Evolutionary conservation across 2,113 vertebrate species (phyloP).

Genomic region (Leiothrix lutea): DNA sequence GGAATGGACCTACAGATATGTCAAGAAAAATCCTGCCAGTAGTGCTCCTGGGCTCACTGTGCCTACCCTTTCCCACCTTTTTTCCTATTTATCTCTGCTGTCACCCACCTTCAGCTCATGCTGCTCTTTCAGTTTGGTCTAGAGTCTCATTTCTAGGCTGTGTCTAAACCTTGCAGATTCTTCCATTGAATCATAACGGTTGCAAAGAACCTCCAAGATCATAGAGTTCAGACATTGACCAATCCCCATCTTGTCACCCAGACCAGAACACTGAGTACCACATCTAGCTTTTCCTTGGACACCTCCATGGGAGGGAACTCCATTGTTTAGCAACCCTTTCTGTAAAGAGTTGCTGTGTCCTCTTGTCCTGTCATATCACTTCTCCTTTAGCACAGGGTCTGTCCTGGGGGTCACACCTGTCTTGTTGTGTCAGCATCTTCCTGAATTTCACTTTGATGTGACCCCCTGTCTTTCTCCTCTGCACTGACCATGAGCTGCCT

Average conservation of each 20-base stretch:
- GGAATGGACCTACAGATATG: not conserved
- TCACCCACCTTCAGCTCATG: not conserved
- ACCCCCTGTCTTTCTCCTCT: not conserved
- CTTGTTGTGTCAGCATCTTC: not conserved
- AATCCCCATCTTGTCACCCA: not conserved
- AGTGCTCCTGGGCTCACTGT: not conserved
- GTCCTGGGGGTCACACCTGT: not conserved
- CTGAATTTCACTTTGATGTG: not conserved
- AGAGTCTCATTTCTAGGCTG: not conserved
- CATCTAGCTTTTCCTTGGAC: accelerated
- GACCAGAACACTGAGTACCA: not conserved
- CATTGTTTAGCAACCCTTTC: not conserved
- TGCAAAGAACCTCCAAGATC: not conserved
- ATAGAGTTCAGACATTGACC: not conserved
- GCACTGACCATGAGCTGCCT: not conserved
- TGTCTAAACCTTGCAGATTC: not conserved
- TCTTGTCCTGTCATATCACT: not conserved
- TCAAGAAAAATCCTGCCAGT: not conserved
- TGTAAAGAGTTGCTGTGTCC: not conserved
- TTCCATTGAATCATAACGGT: not conserved
- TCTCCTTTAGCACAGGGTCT: not conserved
- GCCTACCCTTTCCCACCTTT: not conserved
- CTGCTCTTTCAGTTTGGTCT: not conserved
- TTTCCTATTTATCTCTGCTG: not conserved
- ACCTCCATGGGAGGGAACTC: not conserved